Evolutionary conservation across 1,140 invertebrate genomes (phyloP).

Genomic region (Lasioglossum baleicum): DNA sequence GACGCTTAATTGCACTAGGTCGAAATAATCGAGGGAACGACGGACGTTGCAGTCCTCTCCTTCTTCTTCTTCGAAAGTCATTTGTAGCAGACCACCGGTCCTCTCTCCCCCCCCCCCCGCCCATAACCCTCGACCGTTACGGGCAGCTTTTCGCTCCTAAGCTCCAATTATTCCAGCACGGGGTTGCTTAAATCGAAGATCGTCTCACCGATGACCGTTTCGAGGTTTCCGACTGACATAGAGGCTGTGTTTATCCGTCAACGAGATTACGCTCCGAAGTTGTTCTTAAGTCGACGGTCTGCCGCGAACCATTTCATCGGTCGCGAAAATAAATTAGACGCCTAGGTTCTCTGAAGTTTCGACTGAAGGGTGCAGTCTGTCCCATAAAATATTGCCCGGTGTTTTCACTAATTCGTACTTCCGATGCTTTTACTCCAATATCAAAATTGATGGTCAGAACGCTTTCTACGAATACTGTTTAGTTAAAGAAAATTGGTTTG

Average conservation of each 20-base stretch:
- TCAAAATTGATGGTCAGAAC: too few species aligned
- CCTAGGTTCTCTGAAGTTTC: background rate
- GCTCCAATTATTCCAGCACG: slow-evolving; percentile 56
- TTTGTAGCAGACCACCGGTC: slow-evolving; percentile 42
- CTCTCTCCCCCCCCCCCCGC: background rate
- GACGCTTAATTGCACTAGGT: slow-evolving; percentile 67
- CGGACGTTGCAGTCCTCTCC: slow-evolving; percentile 25
- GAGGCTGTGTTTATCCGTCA: slow-evolving; percentile 40
- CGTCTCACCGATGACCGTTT: slow-evolving; percentile 15
- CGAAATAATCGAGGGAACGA: slow-evolving; percentile 62
- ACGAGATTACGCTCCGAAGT: slow-evolving; percentile 20
- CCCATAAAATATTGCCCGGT: background rate
- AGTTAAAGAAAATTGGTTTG: too few species aligned
- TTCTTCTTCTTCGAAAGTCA: slow-evolving; percentile 64
- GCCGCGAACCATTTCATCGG: background rate
- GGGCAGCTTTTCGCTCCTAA: slow-evolving; percentile 46
- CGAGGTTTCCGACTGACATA: background rate
- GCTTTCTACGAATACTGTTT: too few species aligned
- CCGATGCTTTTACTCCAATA: too few species aligned
- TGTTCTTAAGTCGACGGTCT: too few species aligned
- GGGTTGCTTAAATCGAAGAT: slow-evolving; percentile 38
- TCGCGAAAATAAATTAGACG: background rate
- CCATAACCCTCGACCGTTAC: slow-evolving; percentile 39
- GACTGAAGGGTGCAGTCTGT: background rate
- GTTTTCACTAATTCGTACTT: background rate